Percentiles rank a stretch among this genome's conserved stretches.
Conservation (phyloP, 2,113 vertebrate species). For the Protobothrops flavoviridis region DNA sequence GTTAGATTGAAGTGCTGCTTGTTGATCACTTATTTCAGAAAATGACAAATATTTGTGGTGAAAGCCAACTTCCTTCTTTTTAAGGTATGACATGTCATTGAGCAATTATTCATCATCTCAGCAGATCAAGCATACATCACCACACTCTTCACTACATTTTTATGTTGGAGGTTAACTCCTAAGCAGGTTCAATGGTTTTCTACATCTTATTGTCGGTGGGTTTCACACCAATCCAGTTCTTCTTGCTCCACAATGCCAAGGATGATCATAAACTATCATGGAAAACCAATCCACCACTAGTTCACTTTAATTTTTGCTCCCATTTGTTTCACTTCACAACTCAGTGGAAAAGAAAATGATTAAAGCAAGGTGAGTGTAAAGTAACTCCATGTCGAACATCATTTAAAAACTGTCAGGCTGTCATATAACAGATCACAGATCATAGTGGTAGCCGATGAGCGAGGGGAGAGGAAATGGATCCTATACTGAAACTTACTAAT, state of each 20-base stretch:
- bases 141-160: neutral
- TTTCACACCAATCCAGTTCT: slow-evolving; percentile 14
- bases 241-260: neutral
- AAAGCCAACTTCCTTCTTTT: neutral
- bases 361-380: slow-evolving; percentile 58
- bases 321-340: fast-evolving
- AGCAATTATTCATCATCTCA: neutral
- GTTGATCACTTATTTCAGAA: neutral
- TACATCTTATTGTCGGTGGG: neutral
- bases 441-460: neutral
- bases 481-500: slow-evolving; percentile 48
- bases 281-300: neutral
- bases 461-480: slow-evolving; percentile 36
- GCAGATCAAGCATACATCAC: neutral
- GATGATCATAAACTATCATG: neutral
- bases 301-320: neutral
- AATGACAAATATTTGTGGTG: neutral
- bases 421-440: slow-evolving; percentile 59
- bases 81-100: neutral
- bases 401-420: slow-evolving; percentile 53
- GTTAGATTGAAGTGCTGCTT: neutral
- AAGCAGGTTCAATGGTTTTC: neutral
- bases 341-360: slow-evolving; percentile 6
- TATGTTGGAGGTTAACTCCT: no score
- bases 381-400: slow-evolving; percentile 56